Conservation (phyloP, 2,113 vertebrate species). For the Dromas ardeola region DNA sequence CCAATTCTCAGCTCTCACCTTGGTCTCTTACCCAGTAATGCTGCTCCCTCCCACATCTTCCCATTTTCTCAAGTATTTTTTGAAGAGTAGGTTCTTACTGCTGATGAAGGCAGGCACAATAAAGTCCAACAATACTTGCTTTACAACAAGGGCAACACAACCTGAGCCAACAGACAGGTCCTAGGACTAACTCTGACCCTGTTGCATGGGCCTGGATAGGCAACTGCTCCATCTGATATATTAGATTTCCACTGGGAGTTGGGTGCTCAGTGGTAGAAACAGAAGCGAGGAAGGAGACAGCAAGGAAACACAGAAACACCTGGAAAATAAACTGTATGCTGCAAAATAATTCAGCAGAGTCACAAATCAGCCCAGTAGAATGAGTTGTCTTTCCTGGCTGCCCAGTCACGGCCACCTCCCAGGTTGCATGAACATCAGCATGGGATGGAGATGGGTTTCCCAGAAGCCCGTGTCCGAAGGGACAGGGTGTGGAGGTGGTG, state of each 20-base stretch:
- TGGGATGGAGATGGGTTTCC: not conserved
- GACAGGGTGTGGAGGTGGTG: not conserved
- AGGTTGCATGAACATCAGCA: not conserved
- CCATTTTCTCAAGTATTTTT: not conserved
- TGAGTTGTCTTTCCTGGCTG: constrained; percentile 13
- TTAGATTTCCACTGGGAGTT: not conserved
- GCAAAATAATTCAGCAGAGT: not conserved
- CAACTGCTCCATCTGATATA: not conserved
- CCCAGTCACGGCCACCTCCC: not conserved
- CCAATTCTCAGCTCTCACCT: not conserved
- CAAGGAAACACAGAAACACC: not conserved
- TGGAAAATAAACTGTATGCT: not conserved
- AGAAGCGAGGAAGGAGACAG: not conserved
- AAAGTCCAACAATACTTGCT: not conserved
- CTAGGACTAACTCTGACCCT: not conserved
- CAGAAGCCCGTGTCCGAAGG: not conserved
- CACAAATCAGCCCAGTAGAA: not conserved
- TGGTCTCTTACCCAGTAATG: not conserved
- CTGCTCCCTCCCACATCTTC: not conserved
- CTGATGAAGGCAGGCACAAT: not conserved
- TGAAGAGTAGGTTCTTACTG: not conserved
- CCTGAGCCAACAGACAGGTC: not conserved
- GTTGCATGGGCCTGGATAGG: not conserved
- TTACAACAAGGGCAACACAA: not conserved
- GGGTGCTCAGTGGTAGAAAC: not conserved